Base-by-base conservation (phyloP, 2,113 vertebrate genomes). In the Taxidea taxus region DNA sequence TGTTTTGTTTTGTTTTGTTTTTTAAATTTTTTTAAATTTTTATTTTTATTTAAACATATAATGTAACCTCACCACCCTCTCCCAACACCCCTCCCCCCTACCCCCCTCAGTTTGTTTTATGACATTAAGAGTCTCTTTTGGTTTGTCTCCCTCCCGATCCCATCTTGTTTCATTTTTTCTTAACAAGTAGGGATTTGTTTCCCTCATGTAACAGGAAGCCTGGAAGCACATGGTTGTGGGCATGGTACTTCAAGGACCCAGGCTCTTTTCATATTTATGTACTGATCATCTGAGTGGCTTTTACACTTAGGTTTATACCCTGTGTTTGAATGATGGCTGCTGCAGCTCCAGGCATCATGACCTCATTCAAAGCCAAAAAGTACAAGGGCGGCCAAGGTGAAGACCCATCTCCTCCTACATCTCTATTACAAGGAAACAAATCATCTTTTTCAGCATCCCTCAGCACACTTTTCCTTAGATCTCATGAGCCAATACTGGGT, bases 111-210 rank as follows among this genome's bases (percentile, higher is more conserved):
- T n/a, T n/a, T n/a, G n/a, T n/a, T n/a, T n/a, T n/a, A n/a, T n/a
- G n/a, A n/a, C n/a, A n/a, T n/a, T n/a, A n/a, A n/a, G n/a, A n/a
- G n/a, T n/a, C n/a, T n/a, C n/a, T n/a, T n/a, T n/a, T n/a, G n/a
- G n/a, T n/a, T n/a, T n/a, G n/a, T n/a, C n/a, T n/a, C n/a, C n/a
- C n/a, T n/a, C n/a, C n/a, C n/a, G n/a, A n/a, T n/a, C n/a, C n/a
- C n/a, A n/a, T n/a, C n/a, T n/a, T n/a, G n/a, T n/a, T n/a, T n/a
- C n/a, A n/a, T n/a, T n/a, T n/a, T n/a, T n/a, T n/a, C n/a, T 21
- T 56, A 70, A 84, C 51, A 91, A 85, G 29, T 51, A 90, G 54
- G 42, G 42, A 87, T 94, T 91, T 91, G 47, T 86, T 95, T 93
- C 14, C 42, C 21, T 87, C 8, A 1, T 47, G 23, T 91, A 91